These are phyloP conservation scores for Lithobates pipiens DNA, from an alignment of 2,797 vertebrate species.

Conservation along the genomic window DNA sequence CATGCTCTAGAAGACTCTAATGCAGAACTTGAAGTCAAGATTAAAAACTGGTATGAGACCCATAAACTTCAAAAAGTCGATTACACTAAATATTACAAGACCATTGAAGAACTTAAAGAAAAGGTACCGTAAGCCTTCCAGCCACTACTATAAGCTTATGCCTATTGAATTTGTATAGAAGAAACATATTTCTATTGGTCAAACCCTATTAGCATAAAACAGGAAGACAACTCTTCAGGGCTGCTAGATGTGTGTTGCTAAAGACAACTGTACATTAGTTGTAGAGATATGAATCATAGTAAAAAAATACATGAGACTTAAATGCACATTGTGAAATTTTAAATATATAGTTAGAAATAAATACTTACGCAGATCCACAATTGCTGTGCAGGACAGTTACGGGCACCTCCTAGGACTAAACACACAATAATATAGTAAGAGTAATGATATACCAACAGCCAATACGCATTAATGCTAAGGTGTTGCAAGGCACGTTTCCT, in stretches of 20 bases:
- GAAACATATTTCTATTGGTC: no score
- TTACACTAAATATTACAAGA: slow-evolving; percentile 44
- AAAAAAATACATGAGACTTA: neutral
- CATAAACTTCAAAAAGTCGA: slow-evolving; percentile 37
- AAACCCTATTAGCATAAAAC: no score
- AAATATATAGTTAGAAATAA: neutral
- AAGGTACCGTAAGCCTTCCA: slow-evolving; percentile 34
- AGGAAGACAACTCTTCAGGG: no score
- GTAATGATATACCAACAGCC: neutral
- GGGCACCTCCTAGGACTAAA: neutral
- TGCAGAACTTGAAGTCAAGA: slow-evolving; percentile 77
- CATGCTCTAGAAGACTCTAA: slow-evolving; percentile 82
- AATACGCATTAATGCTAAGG: neutral
- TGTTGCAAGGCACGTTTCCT: neutral
- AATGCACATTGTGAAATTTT: neutral
- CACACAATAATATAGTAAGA: neutral
- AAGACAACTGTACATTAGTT: neutral
- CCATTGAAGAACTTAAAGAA: slow-evolving; percentile 37
- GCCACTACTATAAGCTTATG: neutral
- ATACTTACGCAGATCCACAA: neutral
- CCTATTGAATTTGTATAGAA: no score
- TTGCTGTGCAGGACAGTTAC: neutral
- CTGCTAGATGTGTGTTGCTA: neutral
- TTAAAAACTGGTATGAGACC: slow-evolving; percentile 79
- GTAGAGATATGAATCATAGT: neutral